These are phyloP conservation scores for Bradypus variegatus DNA, from an alignment of 2,797 vertebrate genomes.

Conservation along the genomic window DNA sequence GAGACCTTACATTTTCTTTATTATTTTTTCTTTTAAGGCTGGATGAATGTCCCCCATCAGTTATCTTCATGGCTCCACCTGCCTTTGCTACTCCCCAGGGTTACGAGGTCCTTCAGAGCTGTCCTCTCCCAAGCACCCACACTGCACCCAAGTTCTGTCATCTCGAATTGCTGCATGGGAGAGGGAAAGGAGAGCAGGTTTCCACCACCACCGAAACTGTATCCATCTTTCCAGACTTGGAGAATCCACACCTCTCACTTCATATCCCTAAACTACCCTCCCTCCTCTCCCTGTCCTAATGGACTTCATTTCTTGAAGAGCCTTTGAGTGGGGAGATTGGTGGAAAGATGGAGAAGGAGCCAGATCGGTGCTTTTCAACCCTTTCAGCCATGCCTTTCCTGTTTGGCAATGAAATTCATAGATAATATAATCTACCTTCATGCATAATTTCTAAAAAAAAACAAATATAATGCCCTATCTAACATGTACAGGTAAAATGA, in stretches of 20 bases:
- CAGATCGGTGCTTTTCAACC: not conserved
- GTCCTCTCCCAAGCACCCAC: not conserved
- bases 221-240: not conserved
- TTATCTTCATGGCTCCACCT: not conserved
- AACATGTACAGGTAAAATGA: not conserved
- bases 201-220: not conserved
- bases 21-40: not conserved
- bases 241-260: not conserved
- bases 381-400: not conserved
- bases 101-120: not conserved
- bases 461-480: not conserved
- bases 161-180: not conserved
- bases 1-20: not conserved
- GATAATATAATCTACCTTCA: not conserved
- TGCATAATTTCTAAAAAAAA: not conserved
- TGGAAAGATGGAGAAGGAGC: not conserved
- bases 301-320: not conserved
- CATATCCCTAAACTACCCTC: not conserved
- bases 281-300: not conserved
- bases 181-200: not conserved
- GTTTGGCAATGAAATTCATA: not conserved
- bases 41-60: rapidly evolving
- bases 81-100: not conserved
- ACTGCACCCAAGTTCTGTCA: no score
- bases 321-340: not conserved